Conservation (phyloP, 2,888 invertebrate genomes). For the Coecobrya sp. region DNA sequence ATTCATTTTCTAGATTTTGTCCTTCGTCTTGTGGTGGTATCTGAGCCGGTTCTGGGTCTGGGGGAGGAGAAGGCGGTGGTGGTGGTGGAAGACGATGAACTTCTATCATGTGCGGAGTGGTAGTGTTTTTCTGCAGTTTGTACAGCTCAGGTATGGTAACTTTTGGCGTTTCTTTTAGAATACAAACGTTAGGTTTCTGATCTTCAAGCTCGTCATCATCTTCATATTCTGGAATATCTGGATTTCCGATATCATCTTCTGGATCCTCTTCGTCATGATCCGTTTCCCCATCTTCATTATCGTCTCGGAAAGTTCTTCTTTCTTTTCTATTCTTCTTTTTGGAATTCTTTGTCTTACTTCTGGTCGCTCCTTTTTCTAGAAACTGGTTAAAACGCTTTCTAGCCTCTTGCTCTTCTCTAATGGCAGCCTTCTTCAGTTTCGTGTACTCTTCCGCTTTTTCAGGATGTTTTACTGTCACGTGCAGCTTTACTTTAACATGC, state of each 20-base stretch:
- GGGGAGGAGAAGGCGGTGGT: neutral
- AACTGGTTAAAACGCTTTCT: conserved; percentile 67
- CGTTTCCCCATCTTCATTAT: neutral
- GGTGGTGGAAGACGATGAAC: conserved; percentile 36
- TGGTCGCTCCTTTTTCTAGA: conserved; percentile 31
- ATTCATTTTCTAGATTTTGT: neutral
- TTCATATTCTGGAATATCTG: neutral
- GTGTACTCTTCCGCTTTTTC: conserved; percentile 60
- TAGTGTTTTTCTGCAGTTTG: conserved; percentile 1
- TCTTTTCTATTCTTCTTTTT: neutral
- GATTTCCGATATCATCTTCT: neutral
- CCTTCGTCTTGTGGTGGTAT: neutral
- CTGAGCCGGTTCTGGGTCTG: neutral
- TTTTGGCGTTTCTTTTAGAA: conserved; percentile 5
- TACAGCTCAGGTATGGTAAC: conserved; percentile 35
- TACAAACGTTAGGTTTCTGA: neutral
- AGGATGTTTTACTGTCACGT: conserved; percentile 63
- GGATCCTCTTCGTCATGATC: conserved; percentile 4
- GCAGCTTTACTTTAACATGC: conserved; percentile 66
- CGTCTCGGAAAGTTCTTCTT: neutral
- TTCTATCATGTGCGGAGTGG: conserved; percentile 42
- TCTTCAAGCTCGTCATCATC: neutral
- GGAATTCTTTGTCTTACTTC: neutral
- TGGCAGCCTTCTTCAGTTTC: conserved; percentile 6
- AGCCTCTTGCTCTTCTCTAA: conserved; percentile 33